Conservation (phyloP, 2,797 vertebrate genomes). For the Myotis myotis region DNA sequence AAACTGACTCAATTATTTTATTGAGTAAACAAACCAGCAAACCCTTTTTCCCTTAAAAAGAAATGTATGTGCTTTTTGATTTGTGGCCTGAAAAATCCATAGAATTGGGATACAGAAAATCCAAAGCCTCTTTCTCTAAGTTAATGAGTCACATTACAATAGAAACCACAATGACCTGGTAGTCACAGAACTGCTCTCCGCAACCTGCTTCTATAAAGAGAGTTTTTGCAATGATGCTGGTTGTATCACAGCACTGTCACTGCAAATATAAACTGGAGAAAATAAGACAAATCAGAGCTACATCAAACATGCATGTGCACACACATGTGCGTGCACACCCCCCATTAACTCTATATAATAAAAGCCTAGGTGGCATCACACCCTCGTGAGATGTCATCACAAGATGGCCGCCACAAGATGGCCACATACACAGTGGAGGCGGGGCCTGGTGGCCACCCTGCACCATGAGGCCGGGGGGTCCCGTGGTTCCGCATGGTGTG, state of each 20-base stretch:
- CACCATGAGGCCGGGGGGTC: no score
- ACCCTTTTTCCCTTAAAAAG: background rate
- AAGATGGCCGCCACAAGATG: no score
- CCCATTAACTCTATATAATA: no score
- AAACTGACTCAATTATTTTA: background rate
- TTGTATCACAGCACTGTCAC: background rate
- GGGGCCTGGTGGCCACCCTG: no score
- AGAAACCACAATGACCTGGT: background rate
- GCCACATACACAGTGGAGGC: no score
- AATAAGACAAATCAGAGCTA: background rate
- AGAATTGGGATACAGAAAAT: background rate
- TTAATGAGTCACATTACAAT: background rate
- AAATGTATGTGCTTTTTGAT: background rate
- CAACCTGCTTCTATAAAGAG: background rate
- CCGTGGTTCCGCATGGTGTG: no score
- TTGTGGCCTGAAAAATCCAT: background rate
- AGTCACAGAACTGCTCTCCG: background rate
- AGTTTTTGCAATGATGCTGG: background rate
- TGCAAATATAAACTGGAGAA: background rate
- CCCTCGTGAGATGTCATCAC: no score
- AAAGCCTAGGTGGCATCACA: no score
- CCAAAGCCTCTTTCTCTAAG: background rate
- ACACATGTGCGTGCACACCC: background rate
- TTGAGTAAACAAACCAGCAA: background rate
- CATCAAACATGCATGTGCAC: background rate